phyloP scores from a whole-genome alignment of 1,140 invertebrate genomes.

The Ceratosolen solmsi region DNA sequence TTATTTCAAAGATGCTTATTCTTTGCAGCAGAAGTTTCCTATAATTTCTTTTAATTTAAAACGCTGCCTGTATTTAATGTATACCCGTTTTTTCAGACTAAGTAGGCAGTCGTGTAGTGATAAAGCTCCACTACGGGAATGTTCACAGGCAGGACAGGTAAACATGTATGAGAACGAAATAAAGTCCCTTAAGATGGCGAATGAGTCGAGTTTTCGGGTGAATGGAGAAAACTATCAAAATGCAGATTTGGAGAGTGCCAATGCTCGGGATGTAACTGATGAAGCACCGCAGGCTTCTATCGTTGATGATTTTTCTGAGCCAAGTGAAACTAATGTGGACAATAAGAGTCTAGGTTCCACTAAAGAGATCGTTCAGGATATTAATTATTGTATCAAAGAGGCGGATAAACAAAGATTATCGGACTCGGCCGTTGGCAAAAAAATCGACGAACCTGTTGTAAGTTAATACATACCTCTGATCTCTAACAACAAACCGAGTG shows the following conservation, averaged over 20 bases:
- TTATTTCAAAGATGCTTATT: not conserved
- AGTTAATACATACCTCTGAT: slow-evolving; percentile 10
- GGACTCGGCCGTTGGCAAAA: slow-evolving; percentile 54
- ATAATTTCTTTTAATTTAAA: no score
- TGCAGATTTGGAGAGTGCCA: not conserved
- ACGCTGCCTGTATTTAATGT: no score
- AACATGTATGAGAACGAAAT: slow-evolving; percentile 14
- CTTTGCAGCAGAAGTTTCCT: not conserved
- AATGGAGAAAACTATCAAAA: not conserved
- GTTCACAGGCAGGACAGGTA: slow-evolving; percentile 12
- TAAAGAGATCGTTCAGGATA: slow-evolving; percentile 24
- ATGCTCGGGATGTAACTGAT: slow-evolving; percentile 38
- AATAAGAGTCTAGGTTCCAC: slow-evolving; percentile 45
- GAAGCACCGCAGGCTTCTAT: slow-evolving; percentile 41
- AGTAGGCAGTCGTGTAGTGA: not conserved
- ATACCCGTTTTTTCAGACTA: not conserved
- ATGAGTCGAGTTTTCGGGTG: slow-evolving; percentile 16
- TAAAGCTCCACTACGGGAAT: slow-evolving; percentile 39
- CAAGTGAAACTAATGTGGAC: slow-evolving; percentile 17
- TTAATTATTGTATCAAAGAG: slow-evolving; percentile 11
- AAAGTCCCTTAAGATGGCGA: slow-evolving; percentile 41
- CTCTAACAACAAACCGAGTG: no score
- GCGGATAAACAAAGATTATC: slow-evolving; percentile 39
- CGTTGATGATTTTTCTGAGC: not conserved
- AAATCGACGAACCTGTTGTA: slow-evolving; percentile 40